Evolutionary conservation across 2,113 vertebrate species (phyloP).

Genomic region (Oophaga pumilio): DNA sequence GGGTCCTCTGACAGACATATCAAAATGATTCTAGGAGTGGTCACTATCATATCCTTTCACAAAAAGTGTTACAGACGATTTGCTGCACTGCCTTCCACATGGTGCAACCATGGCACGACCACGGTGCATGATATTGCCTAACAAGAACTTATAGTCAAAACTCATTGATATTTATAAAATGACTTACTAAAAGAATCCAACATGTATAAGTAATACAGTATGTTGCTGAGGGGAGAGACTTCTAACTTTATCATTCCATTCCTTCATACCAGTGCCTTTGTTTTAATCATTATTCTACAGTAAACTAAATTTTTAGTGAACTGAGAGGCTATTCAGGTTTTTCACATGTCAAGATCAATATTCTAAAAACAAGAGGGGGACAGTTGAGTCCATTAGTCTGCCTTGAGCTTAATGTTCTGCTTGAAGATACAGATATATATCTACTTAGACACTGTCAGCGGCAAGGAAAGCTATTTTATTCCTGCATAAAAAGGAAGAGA

Average conservation of each 20-base stretch:
- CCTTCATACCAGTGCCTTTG: no score
- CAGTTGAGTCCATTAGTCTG: background rate
- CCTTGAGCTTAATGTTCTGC: background rate
- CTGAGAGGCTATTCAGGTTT: background rate
- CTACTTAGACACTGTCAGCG: background rate
- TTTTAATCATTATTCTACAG: background rate
- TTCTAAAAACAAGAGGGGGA: background rate
- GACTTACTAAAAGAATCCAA: background rate
- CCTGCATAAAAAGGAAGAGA: background rate
- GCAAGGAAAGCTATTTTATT: background rate
- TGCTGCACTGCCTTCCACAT: background rate
- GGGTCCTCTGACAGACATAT: no score
- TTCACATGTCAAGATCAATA: constrained; percentile 1
- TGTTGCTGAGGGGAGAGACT: background rate
- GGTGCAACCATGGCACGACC: background rate
- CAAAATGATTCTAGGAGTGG: no score
- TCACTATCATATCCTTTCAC: no score
- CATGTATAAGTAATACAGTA: background rate
- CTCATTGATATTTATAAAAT: background rate
- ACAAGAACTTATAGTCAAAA: background rate
- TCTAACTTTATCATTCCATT: background rate
- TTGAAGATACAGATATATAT: background rate
- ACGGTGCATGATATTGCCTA: background rate
- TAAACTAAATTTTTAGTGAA: background rate
- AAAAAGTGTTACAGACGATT: background rate